Conservation (phyloP, 2,888 invertebrate genomes). For the Lasiommata megera region DNA sequence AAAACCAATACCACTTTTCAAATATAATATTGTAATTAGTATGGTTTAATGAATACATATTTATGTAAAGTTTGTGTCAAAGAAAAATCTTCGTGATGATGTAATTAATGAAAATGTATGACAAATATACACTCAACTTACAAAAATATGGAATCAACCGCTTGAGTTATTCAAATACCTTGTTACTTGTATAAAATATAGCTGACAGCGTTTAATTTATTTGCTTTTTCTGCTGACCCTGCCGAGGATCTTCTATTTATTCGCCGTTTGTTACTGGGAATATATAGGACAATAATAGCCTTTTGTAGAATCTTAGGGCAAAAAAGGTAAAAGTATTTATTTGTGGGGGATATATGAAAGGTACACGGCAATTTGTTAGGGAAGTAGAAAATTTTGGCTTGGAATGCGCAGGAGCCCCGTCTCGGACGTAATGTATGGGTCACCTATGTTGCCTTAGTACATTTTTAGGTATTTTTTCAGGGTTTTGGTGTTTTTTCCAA, state of each 20-base stretch:
- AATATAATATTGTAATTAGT: conserved; percentile 2
- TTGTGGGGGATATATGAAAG: conserved; percentile 12
- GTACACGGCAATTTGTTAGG: conserved; percentile 20
- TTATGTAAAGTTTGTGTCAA: too few species aligned
- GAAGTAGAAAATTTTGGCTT: conserved; percentile 8
- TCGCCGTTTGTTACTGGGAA: conserved; percentile 15
- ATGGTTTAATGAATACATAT: background rate
- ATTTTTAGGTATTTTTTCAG: background rate
- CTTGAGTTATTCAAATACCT: too few species aligned
- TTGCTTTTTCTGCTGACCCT: conserved; percentile 8
- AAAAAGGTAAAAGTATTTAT: conserved; percentile 16
- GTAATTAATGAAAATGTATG: too few species aligned
- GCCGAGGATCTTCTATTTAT: conserved; percentile 17
- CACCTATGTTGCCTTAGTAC: conserved; percentile 3
- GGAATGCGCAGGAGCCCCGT: conserved; percentile 7
- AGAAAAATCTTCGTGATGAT: too few species aligned
- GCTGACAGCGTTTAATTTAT: background rate
- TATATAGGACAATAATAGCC: conserved; percentile 15
- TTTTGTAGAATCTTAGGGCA: conserved; percentile 16
- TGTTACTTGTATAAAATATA: too few species aligned
- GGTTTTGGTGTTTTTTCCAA: too few species aligned
- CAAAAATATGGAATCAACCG: too few species aligned
- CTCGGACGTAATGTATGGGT: conserved; percentile 3
- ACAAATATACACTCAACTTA: too few species aligned
- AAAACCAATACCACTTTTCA: background rate